Conservation (phyloP, 2,113 vertebrate genomes). For the Proteles cristata region DNA sequence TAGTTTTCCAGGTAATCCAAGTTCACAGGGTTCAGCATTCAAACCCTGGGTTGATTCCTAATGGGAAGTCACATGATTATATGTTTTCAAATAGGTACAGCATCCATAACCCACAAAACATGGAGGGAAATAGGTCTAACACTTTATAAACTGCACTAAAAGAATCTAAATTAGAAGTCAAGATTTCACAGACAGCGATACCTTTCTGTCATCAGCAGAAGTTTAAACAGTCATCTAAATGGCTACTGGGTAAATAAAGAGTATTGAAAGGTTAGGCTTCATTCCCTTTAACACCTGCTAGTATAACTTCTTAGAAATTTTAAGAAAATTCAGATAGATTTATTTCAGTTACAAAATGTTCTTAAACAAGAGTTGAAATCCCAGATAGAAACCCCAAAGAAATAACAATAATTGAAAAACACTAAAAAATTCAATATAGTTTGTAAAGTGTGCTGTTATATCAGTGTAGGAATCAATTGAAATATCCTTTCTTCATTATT, state of each 20-base stretch:
- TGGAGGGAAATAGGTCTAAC: fast-evolving
- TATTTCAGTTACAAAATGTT: neutral
- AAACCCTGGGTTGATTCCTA: neutral
- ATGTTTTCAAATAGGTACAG: neutral
- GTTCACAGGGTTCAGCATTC: neutral
- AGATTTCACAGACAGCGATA: neutral
- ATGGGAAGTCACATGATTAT: fast-evolving
- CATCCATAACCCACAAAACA: neutral
- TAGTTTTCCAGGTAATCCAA: neutral
- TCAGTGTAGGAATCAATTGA: neutral
- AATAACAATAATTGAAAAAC: neutral
- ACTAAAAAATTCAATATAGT: conserved; percentile 13
- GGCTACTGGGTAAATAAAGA: neutral
- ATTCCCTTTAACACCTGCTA: neutral
- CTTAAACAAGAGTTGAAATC: neutral
- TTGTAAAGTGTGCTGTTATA: neutral
- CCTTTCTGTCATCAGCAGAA: neutral
- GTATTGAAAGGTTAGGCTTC: neutral
- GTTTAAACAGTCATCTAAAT: neutral
- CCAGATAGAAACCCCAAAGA: neutral
- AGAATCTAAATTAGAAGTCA: neutral
- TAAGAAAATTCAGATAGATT: neutral
- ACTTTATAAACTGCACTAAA: neutral
- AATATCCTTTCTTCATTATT: neutral
- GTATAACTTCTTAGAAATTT: neutral